Percentiles rank a stretch among this genome's conserved stretches.
These are phyloP conservation scores for Bovichtus diacanthus DNA, from an alignment of 2,797 vertebrate species.

Conservation along the genomic window DNA sequence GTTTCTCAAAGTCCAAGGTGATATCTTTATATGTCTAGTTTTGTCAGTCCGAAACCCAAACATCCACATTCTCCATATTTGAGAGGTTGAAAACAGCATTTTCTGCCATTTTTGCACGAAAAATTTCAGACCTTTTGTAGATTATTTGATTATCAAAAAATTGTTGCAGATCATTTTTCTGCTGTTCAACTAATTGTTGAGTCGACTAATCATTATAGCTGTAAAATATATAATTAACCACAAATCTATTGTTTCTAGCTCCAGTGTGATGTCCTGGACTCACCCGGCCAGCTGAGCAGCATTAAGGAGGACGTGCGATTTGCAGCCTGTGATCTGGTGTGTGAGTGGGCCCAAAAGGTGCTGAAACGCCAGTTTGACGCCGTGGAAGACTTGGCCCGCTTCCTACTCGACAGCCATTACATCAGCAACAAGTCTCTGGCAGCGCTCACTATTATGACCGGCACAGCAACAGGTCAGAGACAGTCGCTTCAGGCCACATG, in stretches of 20 bases:
- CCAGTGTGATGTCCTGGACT: conserved; percentile 92
- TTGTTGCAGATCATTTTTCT: too few species aligned
- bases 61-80: too few species aligned
- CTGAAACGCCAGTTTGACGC: conserved; percentile 97
- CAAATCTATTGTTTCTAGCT: conserved; percentile 35
- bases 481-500: neutral
- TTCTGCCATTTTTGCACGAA: too few species aligned
- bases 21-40: too few species aligned
- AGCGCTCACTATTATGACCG: conserved; percentile 95
- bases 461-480: conserved; percentile 90
- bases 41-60: too few species aligned
- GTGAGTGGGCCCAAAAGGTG: conserved; percentile 99
- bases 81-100: too few species aligned
- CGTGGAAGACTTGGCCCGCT: conserved; percentile 95
- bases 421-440: conserved; percentile 98
- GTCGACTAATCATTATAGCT: too few species aligned
- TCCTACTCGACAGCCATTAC: conserved; percentile 98
- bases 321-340: conserved; percentile 96
- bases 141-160: too few species aligned
- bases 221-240: neutral
- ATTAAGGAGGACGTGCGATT: conserved; percentile 94
- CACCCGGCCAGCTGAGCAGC: conserved; percentile 88
- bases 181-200: too few species aligned
- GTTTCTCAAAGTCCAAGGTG: too few species aligned
- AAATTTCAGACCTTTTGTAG: too few species aligned